Base-by-base conservation (phyloP, 2,113 vertebrate genomes). In the Indicator maculatus region DNA sequence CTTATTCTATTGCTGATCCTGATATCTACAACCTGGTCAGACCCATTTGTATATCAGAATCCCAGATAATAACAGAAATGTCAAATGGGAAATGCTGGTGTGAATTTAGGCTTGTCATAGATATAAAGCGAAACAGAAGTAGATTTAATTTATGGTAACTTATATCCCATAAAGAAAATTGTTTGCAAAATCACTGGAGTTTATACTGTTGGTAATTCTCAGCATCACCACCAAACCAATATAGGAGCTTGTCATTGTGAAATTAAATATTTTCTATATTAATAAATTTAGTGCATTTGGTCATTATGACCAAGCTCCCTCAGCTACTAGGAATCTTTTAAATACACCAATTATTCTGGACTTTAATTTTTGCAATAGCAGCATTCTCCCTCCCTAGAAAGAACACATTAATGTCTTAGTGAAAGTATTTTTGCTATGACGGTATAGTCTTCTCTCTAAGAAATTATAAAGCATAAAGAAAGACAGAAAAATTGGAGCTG, bases 31-130 rank as follows among this genome's bases (percentile, higher is more conserved):
- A 41, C 66, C 31, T 14, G 50, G 14, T 14, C 26, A 63, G 52
- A 24, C 21, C 1, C 1, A 0, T 66, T 77, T 0, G 0, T 58
- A 0, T 59, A 19, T 33, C 0, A 0, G 17, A 18, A 27, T 27
- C 11, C 17, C 52, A 50, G 28, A 39, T 44, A 75, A 30, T 44
- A 75, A n/a, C 5, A 50, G 36, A 66, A 86, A 38, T 31, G 12
- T 44, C 44, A 39, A 33, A 11, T 24, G 10, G 41, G 30, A 86
- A 66, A 44, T 67, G 38, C 11, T 70, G n/a, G 8, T 58, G 26
- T 70, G 31, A 23, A 56, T 52, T 80, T 70, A 91, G 53, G 21
- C 8, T 30, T 87, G 9, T 12, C 61, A 56, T 15, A 81, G 36
- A 36, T 36, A 36, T 36, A 36, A 66, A 71, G 18, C 39, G 28